A percentile compares a stretch with the other conserved stretches of the same genome.
Conservation (phyloP, 2,888 invertebrate genomes). For the Listrodromus nycthemerus region DNA sequence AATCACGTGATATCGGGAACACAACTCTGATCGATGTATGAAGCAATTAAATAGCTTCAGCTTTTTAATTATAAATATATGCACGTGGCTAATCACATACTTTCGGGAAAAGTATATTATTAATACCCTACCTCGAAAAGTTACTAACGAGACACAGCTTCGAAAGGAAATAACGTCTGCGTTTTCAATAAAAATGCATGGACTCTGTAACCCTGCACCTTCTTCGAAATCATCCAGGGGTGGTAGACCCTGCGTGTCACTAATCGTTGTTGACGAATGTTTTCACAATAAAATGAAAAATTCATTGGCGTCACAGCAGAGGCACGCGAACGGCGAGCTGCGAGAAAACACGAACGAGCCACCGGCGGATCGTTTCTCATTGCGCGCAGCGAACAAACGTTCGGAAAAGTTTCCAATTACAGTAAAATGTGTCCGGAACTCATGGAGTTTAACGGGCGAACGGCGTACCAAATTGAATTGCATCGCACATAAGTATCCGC, state of each 20-base stretch:
- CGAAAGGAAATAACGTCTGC: too few relatives aligned
- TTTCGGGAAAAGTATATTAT: neutral
- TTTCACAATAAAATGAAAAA: conserved; percentile 14
- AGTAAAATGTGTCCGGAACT: conserved; percentile 76
- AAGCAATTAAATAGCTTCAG: conserved; percentile 21
- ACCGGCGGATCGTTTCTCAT: conserved; percentile 62
- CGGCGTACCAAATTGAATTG: conserved; percentile 81
- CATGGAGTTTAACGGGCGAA: conserved; percentile 66
- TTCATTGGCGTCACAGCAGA: conserved; percentile 54
- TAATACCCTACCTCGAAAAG: too few relatives aligned
- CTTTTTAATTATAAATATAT: too few relatives aligned
- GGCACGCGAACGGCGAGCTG: conserved; percentile 50
- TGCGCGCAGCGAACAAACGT: conserved; percentile 75
- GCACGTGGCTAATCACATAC: conserved; percentile 32
- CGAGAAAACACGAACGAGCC: conserved; percentile 47
- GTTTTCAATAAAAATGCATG: conserved; percentile 7
- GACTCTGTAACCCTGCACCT: neutral
- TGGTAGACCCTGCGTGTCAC: neutral
- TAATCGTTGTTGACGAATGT: neutral
- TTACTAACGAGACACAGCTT: too few relatives aligned
- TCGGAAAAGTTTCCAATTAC: conserved; percentile 80
- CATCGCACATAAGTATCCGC: conserved; percentile 82
- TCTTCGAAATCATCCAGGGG: neutral
- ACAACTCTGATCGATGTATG: neutral
- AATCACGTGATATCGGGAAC: conserved; percentile 20